Conservation (phyloP, 2,888 invertebrate species). For the Glaucopsyche alexis region DNA sequence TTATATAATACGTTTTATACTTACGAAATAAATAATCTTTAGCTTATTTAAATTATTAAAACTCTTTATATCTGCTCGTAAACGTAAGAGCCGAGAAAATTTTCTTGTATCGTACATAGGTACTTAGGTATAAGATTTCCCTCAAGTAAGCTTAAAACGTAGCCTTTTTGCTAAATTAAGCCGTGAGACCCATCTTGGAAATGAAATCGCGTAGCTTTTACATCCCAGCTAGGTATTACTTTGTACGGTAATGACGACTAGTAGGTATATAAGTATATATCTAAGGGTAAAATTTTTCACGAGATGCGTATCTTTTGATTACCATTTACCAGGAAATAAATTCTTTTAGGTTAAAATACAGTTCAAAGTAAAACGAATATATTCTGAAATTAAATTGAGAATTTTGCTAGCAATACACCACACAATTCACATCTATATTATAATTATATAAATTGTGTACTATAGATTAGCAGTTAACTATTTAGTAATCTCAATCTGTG, state of each 20-base stretch:
- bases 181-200: constrained; percentile 13
- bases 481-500: too few relatives aligned
- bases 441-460: too few relatives aligned
- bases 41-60: background rate
- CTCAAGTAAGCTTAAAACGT: constrained; percentile 10
- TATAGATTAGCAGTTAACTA: too few relatives aligned
- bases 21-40: background rate
- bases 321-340: too few relatives aligned
- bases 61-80: background rate
- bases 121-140: constrained; percentile 15
- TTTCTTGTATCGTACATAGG: background rate
- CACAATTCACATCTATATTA: too few relatives aligned
- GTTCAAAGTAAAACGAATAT: too few relatives aligned
- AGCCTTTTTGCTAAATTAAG: constrained; percentile 22
- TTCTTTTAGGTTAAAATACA: too few relatives aligned
- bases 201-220: constrained; percentile 9
- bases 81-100: background rate
- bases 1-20: too few relatives aligned
- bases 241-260: background rate
- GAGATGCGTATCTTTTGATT: too few relatives aligned
- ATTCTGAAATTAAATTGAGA: too few relatives aligned
- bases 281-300: too few relatives aligned
- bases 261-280: background rate
- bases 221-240: background rate
- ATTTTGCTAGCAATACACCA: too few relatives aligned